Evolutionary conservation across 35 echinoderm and acorn worm species (phyloP).

Genomic region (Ophioderma brevispina): DNA sequence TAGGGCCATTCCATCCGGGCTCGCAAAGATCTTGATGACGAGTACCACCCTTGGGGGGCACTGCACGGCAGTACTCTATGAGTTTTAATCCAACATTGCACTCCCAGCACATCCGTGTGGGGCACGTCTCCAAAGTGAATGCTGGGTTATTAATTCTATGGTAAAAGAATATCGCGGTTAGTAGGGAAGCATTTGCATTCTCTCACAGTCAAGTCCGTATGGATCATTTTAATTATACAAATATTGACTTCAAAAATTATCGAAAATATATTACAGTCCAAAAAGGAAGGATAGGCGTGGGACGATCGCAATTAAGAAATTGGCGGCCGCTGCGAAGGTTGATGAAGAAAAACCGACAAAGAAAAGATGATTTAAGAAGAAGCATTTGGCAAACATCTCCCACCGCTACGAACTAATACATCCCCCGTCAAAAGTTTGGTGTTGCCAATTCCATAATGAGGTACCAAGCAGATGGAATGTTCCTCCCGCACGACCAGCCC

Average conservation of each 20-base stretch:
- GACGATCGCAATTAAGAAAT: neutral
- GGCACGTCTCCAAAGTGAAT: neutral
- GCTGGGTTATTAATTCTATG: neutral
- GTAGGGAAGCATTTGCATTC: too few species aligned
- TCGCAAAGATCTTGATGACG: too few species aligned
- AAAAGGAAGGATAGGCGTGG: too few species aligned
- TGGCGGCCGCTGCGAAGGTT: neutral
- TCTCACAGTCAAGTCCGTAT: neutral
- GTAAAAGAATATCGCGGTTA: neutral
- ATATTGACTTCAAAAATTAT: neutral
- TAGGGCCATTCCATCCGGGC: neutral
- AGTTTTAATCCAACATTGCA: neutral
- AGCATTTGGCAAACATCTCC: too few species aligned
- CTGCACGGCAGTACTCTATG: neutral
- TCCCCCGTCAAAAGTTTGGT: neutral
- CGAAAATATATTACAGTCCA: too few species aligned
- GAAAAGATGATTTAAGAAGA: neutral
- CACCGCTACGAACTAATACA: neutral
- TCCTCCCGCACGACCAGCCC: constrained; percentile 11
- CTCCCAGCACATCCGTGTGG: neutral
- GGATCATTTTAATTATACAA: neutral
- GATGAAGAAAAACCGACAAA: neutral
- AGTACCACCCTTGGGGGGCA: neutral
- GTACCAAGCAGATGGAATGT: neutral
- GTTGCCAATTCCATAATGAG: neutral